Base-by-base conservation (phyloP, 2,888 invertebrate genomes). In the Periphyllus acericola region DNA sequence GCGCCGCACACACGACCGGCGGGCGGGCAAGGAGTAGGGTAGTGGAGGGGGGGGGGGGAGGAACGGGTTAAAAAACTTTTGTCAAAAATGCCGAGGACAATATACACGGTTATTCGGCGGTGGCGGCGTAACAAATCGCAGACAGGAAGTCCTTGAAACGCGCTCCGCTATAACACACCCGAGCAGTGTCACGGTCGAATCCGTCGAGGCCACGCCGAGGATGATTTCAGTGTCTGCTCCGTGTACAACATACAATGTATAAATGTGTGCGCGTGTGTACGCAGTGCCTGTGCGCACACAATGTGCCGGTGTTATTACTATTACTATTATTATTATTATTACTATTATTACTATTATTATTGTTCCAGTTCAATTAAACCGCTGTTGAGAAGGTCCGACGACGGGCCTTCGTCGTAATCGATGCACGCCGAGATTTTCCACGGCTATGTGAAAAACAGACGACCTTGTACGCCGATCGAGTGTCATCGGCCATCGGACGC, bases 91-190 rank as follows among this genome's bases (percentile, higher is more conserved):
- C 52, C 55, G 36, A 79, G 85, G 85, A 85, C 79, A 85, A 85
- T 79, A 72, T 25, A 76, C 60, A 32, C 66, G 60, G 75, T 75
- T 83, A 60, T 83, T 75, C 81, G 60, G 60, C n/a, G 68, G 71
- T 52, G 36, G 66, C 46, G 76, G 68, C 86, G 86, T 80, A 80
- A 80, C 86, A 86, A 86, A 86, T 86, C 86, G 86, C 86, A 86
- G 86, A 86, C 86, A 86, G 86, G 86, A 86, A 86, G 86, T 86
- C 86, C 86, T 86, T 86, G 86, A 86, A 86, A 79, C 86, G 86
- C 86, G 72, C 86, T 80, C 80, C 80, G 40, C 86, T 36, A 40
- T 68, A n/a, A 71, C 78, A 80, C 71, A 14, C 86, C 79, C 79
- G 86, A 83, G 79, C 80, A 86, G 86, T 86, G 86, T 86, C 86